Base-by-base conservation (phyloP, 1,140 invertebrate species). In the Heliconius nattereri region DNA sequence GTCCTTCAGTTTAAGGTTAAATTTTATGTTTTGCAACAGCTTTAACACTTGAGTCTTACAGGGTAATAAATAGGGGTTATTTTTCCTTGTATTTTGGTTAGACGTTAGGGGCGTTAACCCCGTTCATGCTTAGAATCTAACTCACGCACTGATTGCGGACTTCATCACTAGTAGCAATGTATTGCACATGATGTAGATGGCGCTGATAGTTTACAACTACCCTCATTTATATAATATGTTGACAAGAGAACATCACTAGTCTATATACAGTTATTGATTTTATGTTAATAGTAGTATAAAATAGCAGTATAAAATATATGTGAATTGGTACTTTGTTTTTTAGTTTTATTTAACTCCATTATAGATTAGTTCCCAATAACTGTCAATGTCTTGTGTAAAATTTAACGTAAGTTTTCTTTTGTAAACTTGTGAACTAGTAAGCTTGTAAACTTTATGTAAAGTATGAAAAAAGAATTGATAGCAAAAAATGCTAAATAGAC, bases 81-180 rank as follows among this genome's bases (percentile, higher is more conserved):
- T 77, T 76, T 74, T 19, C 74, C n/a, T 52, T 37, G 37, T 71
- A 76, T 52, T 35, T n/a, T 37, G 32, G 20, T 19, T 16, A 37
- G 71, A 52, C 49, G 20, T 52, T 76, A 78, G 78, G 71, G 70
- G 35, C 79, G 76, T 81, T 81, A 73, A 83, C 57, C 73, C 76
- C 57, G 79, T 37, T 79, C 74, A 78, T 81, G 73, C 76, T 78
- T 77, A 76, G 82, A 75, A 83, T 83, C 82, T 83, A 83, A 83
- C 76, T 83, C 77, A 78, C 57, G 78, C 81, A 74, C 78, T 81
- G 83, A 84, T 82, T 84, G 81, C 76, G 78, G 82, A 76, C 79
- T 81, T 84, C 81, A 82, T 80, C 78, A 76, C 71, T 52, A 73
- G 83, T 80, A 84, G 76, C 78, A 82, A 84, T 52, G 78, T 82